Evolutionary conservation across 2,797 vertebrate species (phyloP).

Genomic region (Streptopelia turtur): DNA sequence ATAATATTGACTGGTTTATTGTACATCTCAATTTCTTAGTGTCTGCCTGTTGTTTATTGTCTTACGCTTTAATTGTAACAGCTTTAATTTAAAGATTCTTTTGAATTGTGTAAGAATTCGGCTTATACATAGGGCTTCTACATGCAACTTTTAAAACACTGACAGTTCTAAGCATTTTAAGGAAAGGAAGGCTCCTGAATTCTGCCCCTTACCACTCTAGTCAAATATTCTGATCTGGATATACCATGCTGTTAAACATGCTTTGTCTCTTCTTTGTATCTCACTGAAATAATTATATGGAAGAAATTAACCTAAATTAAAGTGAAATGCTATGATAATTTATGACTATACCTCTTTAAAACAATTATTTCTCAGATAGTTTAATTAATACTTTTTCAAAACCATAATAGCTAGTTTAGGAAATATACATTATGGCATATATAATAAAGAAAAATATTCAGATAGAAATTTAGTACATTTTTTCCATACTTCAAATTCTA

Average conservation of each 20-base stretch:
- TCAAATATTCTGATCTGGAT: neutral
- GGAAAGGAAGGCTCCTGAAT: neutral
- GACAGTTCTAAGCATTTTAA: neutral
- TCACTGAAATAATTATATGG: neutral
- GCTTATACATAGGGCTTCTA: neutral
- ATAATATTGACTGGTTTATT: neutral
- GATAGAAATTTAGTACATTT: neutral
- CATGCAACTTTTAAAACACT: neutral
- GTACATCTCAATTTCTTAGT: neutral
- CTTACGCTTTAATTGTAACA: neutral
- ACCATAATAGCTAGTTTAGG: neutral
- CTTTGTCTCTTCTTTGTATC: neutral
- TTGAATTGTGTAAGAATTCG: neutral
- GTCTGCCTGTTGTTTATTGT: neutral
- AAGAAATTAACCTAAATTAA: neutral
- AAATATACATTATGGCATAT: neutral
- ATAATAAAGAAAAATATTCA: neutral
- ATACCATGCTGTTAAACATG: neutral
- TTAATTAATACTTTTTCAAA: neutral
- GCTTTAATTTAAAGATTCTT: neutral
- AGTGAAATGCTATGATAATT: neutral
- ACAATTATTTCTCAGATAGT: neutral
- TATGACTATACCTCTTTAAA: neutral
- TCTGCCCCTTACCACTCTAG: neutral
- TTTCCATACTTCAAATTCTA: neutral